Evolutionary conservation across 1,140 invertebrate species (phyloP), one percentile per base, ranked within the genome.

Genomic region (Pissodes strobi): DNA sequence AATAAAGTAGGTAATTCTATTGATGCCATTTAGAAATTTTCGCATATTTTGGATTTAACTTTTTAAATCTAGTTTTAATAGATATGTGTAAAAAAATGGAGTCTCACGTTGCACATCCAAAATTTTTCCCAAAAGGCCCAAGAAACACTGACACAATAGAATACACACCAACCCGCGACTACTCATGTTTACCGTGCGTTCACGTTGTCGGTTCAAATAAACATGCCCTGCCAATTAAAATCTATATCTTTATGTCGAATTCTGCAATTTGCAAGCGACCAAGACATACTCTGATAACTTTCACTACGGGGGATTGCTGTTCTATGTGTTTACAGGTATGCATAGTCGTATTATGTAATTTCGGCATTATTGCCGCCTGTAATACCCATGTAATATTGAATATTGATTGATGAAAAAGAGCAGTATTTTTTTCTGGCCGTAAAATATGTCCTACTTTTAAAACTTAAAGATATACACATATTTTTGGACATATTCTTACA

Each of bases 91-190:
- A n/a, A n/a, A n/a, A n/a, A n/a, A n/a, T n/a, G n/a, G n/a, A n/a
- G n/a, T n/a, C 62, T 64, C 57, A 64, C 62, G 62, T 64, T 64
- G 62, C 12, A n/a, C n/a, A 13, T 57, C 53, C 34, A 64, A 57
- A 23, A 64, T 64, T 46, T 51, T 56, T 6, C 41, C 43, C 53
- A 9, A 55, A 2, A 45, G 10, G 1, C 37, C 41, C 12, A 12
- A 1, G 30, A 45, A 45, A 37, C 48, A 53, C 37, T 51, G 22
- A 23, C 38, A 62, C 22, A 43, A 30, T 17, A 52, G 2, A 10
- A 19, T 34, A 15, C 39, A 37, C 9, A 55, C 41, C 21, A 56
- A 64, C 25, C 30, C 21, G 21, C 27, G 17, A 21, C 10, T 6
- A 57, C 18, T 25, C 62, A 57, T 64, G 52, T 48, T 49, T 49